Conservation (phyloP, 2,797 vertebrate genomes). For the Chaetodon trifasciatus region DNA sequence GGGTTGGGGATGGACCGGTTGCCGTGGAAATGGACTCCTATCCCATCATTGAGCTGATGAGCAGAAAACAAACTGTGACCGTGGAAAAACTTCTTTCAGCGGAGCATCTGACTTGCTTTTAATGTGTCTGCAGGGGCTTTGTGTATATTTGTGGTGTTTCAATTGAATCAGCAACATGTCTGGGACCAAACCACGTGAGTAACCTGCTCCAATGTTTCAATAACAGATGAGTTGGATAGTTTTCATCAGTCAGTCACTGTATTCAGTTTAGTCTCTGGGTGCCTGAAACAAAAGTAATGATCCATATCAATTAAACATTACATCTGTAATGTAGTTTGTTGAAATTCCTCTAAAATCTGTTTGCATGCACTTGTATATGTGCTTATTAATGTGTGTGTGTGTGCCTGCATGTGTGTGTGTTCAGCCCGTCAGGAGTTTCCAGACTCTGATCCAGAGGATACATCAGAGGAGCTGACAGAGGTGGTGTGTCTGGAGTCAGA, state of each 20-base stretch:
- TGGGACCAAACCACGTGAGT: slow-evolving; percentile 73
- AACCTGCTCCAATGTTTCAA: neutral
- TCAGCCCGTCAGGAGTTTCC: slow-evolving; percentile 45
- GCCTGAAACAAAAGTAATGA: neutral
- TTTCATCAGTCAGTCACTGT: neutral
- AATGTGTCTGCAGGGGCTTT: slow-evolving; percentile 41
- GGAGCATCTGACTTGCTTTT: slow-evolving; percentile 39
- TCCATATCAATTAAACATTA: neutral
- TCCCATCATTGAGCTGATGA: slow-evolving; percentile 53
- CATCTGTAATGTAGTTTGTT: neutral
- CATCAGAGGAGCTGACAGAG: slow-evolving; percentile 69
- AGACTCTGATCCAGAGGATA: slow-evolving; percentile 69
- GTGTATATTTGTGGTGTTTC: slow-evolving; percentile 32
- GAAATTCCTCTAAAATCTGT: neutral
- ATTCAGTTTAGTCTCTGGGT: neutral
- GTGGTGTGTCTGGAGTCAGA: slow-evolving; percentile 87
- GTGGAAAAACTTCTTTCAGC: slow-evolving; percentile 11
- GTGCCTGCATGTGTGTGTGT: slow-evolving; percentile 9
- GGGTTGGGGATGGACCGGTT: slow-evolving; percentile 57
- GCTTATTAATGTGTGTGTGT: neutral
- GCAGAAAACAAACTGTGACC: slow-evolving; percentile 32
- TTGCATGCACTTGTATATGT: neutral
- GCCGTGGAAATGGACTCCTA: slow-evolving; percentile 62
- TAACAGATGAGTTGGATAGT: neutral
- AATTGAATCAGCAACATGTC: slow-evolving; percentile 73